Base-by-base conservation (phyloP, 2,888 invertebrate species). In the Andrena praecox region DNA sequence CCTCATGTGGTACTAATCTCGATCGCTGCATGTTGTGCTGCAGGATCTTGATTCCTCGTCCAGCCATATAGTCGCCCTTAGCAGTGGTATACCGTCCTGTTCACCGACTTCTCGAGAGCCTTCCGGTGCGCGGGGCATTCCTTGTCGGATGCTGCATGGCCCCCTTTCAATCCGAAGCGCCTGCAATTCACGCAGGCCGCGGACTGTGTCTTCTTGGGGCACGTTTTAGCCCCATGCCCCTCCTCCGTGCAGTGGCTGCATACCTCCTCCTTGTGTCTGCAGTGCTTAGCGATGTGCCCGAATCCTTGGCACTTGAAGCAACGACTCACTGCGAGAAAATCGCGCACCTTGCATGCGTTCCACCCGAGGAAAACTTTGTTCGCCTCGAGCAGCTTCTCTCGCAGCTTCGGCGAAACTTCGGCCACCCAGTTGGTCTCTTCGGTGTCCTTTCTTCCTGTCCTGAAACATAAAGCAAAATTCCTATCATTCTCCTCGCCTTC, bases 301-400 rank as follows among this genome's bases (percentile, higher is more conserved):
- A 64, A 64, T 4, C 42, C 24, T 16, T 64, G 64, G 48, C 24
- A 64, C n/a, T 64, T 64, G 42, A 42, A 64, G 48, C 64, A 66
- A 1, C 66, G 24, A 0, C 48, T 50, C 0, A 31, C 50, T 0
- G 48, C 20, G 10, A 66, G 10, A 16, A 35, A 52, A 0, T 66
- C 66, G 4, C 50, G 48, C 5, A 50, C 20, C 7, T 33, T 66
- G 66, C 66, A 66, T 1, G 50, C 16, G 2, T 50, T 66, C 66
- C 66, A 66, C 7, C 50, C 66, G 2, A 66, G 20, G 54, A 56
- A 56, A 20, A 56, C 8, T 24, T 56, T 56, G 54, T 56, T 20
- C 24, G 54, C 54, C 54, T 56, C 54, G 54, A 56, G 24, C 27
- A 56, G n/a, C 24, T 0, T 56, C 24, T 4, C 3, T 2, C 54